A percentile compares a stretch with the other conserved stretches of the same genome.
phyloP scores from a whole-genome alignment of 2,113 vertebrate species.

The Falcunculus frontatus region DNA sequence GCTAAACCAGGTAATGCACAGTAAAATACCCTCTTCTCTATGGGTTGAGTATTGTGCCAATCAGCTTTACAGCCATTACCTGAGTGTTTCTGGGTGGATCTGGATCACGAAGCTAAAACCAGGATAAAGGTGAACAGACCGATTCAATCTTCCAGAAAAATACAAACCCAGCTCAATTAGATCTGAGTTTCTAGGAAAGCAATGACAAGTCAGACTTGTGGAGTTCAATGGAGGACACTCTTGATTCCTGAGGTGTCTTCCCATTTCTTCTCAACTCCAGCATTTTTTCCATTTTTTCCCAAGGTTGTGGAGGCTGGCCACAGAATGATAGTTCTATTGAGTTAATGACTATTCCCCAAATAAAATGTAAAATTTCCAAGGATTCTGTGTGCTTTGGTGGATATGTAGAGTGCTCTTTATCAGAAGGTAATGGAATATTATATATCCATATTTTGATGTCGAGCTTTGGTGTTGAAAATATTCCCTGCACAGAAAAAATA shows the following conservation, averaged over 20 bases:
- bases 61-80: background rate
- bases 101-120: background rate
- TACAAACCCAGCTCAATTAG: accelerated
- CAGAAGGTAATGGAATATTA: background rate
- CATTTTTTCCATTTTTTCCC: background rate
- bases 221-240: background rate
- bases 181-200: background rate
- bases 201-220: accelerated
- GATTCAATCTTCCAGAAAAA: background rate
- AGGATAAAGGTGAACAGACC: background rate
- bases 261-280: background rate
- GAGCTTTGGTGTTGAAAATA: background rate
- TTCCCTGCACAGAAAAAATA: background rate
- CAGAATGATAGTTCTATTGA: accelerated
- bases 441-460: background rate
- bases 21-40: accelerated
- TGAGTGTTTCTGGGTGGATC: background rate
- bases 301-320: background rate
- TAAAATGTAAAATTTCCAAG: background rate
- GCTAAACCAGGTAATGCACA: background rate
- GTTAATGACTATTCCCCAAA: background rate
- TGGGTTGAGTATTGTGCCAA: background rate
- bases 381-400: background rate
- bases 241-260: background rate
- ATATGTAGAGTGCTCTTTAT: background rate